Conservation (phyloP, 1,140 invertebrate species). For the Matsumurasca onukii region DNA sequence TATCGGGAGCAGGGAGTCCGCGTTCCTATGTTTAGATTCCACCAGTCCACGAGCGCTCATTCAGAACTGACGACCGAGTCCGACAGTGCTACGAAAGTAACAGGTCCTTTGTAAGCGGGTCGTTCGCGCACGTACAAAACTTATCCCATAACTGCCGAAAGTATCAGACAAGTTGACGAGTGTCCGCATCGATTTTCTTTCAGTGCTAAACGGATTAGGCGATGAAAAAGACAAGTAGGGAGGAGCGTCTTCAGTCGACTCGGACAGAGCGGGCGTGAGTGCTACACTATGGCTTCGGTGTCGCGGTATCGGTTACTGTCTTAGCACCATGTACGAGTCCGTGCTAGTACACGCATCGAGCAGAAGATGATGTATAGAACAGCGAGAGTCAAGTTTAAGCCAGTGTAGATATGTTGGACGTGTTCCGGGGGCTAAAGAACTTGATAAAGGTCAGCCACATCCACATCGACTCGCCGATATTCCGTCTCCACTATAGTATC, state of each 20-base stretch:
- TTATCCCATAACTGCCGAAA: background rate
- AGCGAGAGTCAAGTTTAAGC: conserved; percentile 8
- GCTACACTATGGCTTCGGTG: background rate
- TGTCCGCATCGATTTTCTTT: conserved; percentile 10
- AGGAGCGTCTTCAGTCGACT: background rate
- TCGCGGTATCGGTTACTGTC: background rate
- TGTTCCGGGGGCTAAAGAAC: conserved; percentile 91
- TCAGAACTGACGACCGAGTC: background rate
- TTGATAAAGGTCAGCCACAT: conserved; percentile 90
- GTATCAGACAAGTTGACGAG: background rate
- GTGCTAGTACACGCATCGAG: background rate
- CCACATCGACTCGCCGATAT: conserved; percentile 89
- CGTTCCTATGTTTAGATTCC: conserved; percentile 25
- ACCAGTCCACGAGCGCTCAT: conserved; percentile 3
- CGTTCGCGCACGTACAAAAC: background rate
- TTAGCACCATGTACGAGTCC: background rate
- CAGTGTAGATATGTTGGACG: conserved; percentile 78
- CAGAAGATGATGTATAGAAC: background rate
- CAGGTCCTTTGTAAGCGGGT: background rate
- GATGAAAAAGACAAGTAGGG: background rate
- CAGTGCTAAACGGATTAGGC: conserved; percentile 9
- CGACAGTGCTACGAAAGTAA: background rate
- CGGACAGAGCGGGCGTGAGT: background rate
- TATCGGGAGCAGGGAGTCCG: conserved; percentile 24
- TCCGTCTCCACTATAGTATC: conserved; percentile 89